Percentiles rank a stretch among this genome's conserved stretches.
Conservation (phyloP, 1,140 invertebrate genomes). For the Sesamia nonagrioides region DNA sequence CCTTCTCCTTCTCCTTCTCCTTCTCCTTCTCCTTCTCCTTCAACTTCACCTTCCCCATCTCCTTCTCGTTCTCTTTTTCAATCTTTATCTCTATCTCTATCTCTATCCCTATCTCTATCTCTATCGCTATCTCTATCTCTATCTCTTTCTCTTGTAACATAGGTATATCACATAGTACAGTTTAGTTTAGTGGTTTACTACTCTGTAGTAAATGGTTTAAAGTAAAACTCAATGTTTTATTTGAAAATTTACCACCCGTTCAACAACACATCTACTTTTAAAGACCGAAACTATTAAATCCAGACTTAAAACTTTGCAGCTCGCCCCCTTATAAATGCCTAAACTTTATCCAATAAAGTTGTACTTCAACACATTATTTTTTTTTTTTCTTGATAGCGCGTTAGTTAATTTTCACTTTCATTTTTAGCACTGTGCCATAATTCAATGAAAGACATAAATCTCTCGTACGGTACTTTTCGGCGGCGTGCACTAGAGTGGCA, state of each 20-base stretch:
- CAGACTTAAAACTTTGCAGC: constrained; percentile 13
- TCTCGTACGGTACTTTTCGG: constrained; percentile 75
- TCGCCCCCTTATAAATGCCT: background rate
- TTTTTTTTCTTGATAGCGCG: constrained; percentile 9
- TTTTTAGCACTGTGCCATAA: constrained; percentile 38
- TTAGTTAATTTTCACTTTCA: constrained; percentile 51
- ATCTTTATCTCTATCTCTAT: too few relatives aligned
- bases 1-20: too few relatives aligned
- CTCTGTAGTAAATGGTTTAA: too few relatives aligned
- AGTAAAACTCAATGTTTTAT: background rate
- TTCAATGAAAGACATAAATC: constrained; percentile 78
- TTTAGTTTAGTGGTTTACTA: too few relatives aligned
- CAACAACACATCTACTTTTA: background rate
- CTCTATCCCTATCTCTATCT: too few relatives aligned
- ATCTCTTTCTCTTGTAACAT: too few relatives aligned
- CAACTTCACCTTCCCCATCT: too few relatives aligned
- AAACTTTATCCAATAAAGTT: constrained; percentile 27
- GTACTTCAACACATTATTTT: background rate
- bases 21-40: too few relatives aligned
- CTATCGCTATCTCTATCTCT: too few relatives aligned
- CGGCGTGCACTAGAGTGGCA: constrained; percentile 75
- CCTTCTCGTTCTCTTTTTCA: too few relatives aligned
- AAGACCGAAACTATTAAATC: constrained; percentile 27
- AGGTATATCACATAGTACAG: too few relatives aligned
- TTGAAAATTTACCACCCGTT: background rate